Evolutionary conservation across 1,140 invertebrate species (phyloP).

Genomic region (Drosophila prosaltans): DNA sequence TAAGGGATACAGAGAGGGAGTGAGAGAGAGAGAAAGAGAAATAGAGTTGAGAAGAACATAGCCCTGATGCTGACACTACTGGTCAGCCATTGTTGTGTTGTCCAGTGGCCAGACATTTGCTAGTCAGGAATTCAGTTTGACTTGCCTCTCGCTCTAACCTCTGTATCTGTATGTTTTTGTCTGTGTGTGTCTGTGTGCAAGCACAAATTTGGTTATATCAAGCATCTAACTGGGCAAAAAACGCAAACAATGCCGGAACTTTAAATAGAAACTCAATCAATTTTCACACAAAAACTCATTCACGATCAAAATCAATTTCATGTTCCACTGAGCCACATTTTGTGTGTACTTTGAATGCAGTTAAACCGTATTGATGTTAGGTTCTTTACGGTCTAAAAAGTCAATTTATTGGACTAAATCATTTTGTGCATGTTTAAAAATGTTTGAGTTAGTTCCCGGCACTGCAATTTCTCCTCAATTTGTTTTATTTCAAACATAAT

Average conservation of each 20-base stretch:
- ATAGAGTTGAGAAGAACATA: constrained; percentile 5
- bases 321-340: too few species aligned
- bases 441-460: too few species aligned
- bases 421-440: too few species aligned
- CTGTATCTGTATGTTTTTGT: neutral
- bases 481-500: too few species aligned
- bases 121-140: constrained; percentile 56
- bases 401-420: too few species aligned
- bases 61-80: constrained; percentile 51
- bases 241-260: neutral
- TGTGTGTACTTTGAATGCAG: too few species aligned
- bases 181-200: constrained; percentile 38
- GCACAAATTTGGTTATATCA: constrained; percentile 20
- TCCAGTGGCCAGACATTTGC: constrained; percentile 59
- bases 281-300: neutral
- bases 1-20: neutral
- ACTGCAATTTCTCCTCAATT: too few species aligned
- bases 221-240: constrained; percentile 18
- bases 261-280: constrained; percentile 4
- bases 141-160: constrained; percentile 42
- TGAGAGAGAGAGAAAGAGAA: constrained; percentile 13
- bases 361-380: too few species aligned
- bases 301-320: too few species aligned
- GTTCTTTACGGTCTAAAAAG: too few species aligned
- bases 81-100: constrained; percentile 63